Evolutionary conservation across 2,888 invertebrate genomes (phyloP), one percentile per base, ranked within the genome.

Genomic region (Lottia scabra): DNA sequence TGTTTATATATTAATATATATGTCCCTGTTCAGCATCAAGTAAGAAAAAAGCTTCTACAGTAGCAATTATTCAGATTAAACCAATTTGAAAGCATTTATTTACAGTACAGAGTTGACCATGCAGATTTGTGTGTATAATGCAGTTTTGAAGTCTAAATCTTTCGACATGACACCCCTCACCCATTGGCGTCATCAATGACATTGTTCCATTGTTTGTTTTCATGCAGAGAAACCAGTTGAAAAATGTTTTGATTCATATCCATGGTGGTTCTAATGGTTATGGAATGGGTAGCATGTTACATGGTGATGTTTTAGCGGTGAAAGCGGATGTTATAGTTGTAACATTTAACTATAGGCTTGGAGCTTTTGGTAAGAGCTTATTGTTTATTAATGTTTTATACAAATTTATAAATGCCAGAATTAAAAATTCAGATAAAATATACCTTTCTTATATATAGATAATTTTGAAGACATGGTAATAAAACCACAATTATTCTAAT

Each of bases 181-280:
- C n/a, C n/a, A 30, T 30, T 4, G 30, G 2, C 5, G 30, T 2
- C 30, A 30, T 5, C 30, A 30, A 2, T 30, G 30, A 30, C 30
- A 30, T 30, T 30, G 30, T 30, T 77, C 0, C 38, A 5, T 38
- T 38, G 5, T 10, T 38, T 38, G 38, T 10, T 38, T 38, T 38
- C 10, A 38, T 38, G 38, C 8, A 38, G 38, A 38, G 38, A 38
- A 38, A 4, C 38, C 38, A 8, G 38, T 8, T 1, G 38, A 38
- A 38, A 38, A 38, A 38, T 38, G 81, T 83, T 16, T 65, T 82
- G 46, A 72, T 82, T 26, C 81, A 80, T 72, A 75, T 84, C 23
- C 83, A 84, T 68, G 83, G 84, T 3, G 83, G 83, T 0, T 83
- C 82, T 8, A 84, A 84, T 63, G 78, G 78, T 48, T 80, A 73